phyloP scores from a whole-genome alignment of 1,140 invertebrate genomes.

The Myzus persicae region DNA sequence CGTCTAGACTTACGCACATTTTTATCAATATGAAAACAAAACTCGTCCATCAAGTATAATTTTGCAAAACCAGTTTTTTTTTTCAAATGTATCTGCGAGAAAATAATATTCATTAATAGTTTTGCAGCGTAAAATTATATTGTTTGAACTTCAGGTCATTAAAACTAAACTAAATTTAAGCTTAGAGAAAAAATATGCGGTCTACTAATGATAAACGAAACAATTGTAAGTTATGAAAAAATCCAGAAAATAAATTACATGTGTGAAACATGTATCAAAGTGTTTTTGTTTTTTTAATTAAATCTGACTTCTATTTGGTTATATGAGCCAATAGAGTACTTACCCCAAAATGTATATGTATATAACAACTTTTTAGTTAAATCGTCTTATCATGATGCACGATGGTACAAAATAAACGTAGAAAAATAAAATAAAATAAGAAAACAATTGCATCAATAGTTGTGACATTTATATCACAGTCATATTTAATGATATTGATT shows the following conservation, averaged over 20 bases:
- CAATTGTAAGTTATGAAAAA: neutral
- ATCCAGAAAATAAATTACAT: neutral
- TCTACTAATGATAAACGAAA: too few species aligned
- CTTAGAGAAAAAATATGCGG: neutral
- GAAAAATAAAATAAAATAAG: too few species aligned
- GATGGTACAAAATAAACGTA: neutral
- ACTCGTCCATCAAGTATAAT: neutral
- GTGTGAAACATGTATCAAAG: too few species aligned
- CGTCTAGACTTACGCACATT: slow-evolving; percentile 1
- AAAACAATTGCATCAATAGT: neutral
- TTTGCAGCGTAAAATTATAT: neutral
- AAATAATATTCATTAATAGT: neutral
- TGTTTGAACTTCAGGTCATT: neutral
- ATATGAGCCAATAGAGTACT: neutral
- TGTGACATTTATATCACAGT: neutral
- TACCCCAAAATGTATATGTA: neutral
- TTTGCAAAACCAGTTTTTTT: slow-evolving; percentile 36
- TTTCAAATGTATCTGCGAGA: neutral
- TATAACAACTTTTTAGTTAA: neutral
- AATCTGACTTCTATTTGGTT: neutral
- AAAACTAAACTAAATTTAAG: neutral
- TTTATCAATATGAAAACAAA: slow-evolving; percentile 33
- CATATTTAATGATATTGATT: neutral
- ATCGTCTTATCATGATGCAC: neutral
- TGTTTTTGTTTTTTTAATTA: neutral